phyloP scores from a whole-genome alignment of 2,797 vertebrate genomes.

The Thalassophryne amazonica region DNA sequence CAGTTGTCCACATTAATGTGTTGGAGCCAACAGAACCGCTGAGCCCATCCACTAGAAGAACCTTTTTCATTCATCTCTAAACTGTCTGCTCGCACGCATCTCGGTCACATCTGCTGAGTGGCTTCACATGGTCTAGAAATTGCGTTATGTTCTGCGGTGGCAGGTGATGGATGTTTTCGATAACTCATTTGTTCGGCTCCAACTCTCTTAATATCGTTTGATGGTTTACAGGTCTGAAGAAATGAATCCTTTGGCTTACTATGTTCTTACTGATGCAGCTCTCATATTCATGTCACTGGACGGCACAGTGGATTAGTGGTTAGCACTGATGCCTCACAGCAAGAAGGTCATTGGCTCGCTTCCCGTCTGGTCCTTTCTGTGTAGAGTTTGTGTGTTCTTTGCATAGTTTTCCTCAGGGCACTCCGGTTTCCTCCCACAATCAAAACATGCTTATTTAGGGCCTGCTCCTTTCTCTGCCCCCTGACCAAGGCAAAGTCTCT shows the following conservation, averaged over 20 bases:
- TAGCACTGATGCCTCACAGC: too few relatives aligned
- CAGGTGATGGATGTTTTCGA: background rate
- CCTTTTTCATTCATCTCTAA: slow-evolving; percentile 11
- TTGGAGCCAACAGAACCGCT: slow-evolving; percentile 2
- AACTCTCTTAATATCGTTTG: slow-evolving; percentile 2
- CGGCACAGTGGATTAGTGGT: too few relatives aligned
- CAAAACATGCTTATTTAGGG: too few relatives aligned
- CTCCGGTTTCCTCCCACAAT: too few relatives aligned
- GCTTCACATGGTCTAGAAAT: background rate
- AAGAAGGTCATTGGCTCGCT: too few relatives aligned
- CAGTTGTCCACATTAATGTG: background rate
- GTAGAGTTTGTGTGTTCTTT: too few relatives aligned
- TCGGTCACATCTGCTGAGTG: background rate
- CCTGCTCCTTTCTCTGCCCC: too few relatives aligned
- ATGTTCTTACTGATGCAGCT: slow-evolving; percentile 17
- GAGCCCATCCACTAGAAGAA: slow-evolving; percentile 22
- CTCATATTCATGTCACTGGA: slow-evolving; percentile 22
- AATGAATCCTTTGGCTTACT: background rate
- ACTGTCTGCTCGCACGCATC: background rate
- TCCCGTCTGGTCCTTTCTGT: too few relatives aligned
- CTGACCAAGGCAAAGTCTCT: too few relatives aligned
- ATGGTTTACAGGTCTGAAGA: background rate
- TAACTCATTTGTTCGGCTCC: background rate
- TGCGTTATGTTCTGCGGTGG: background rate
- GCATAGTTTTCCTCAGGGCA: too few relatives aligned